Evolutionary conservation across 2,113 vertebrate genomes (phyloP).

Genomic region (Zingel zingel): DNA sequence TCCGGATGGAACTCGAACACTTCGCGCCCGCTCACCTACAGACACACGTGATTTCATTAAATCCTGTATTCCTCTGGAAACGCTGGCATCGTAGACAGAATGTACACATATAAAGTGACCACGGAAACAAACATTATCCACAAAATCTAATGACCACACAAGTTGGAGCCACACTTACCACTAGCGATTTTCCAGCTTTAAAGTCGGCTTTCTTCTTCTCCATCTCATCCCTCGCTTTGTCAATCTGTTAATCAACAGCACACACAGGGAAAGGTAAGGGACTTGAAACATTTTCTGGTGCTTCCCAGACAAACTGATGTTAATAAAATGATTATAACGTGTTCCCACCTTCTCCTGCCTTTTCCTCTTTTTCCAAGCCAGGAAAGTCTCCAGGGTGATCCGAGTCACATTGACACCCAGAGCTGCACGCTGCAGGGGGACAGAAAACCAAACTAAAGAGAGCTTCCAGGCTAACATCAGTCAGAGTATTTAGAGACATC

Average conservation of each 20-base stretch:
- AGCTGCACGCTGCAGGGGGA: slow-evolving; percentile 88
- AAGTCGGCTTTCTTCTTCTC: slow-evolving; percentile 98
- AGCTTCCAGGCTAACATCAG: background rate
- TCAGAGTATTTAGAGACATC: background rate
- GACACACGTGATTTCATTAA: accelerated
- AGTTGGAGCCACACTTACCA: slow-evolving; percentile 80
- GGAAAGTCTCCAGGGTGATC: slow-evolving; percentile 97
- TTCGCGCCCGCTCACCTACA: slow-evolving; percentile 95
- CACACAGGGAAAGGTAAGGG: background rate
- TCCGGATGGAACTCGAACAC: slow-evolving; percentile 98
- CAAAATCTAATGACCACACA: too few species aligned
- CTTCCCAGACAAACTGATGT: background rate
- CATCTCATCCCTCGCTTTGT: slow-evolving; percentile 92
- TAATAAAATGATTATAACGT: background rate
- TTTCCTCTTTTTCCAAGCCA: slow-evolving; percentile 99
- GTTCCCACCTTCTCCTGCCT: slow-evolving; percentile 92
- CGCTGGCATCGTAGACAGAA: too few species aligned
- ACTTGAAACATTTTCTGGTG: background rate
- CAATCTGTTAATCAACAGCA: slow-evolving; percentile 69
- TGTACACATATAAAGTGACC: too few species aligned
- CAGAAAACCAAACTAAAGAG: accelerated
- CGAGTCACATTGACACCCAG: slow-evolving; percentile 95
- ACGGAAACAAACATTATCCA: background rate
- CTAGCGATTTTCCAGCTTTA: slow-evolving; percentile 94
- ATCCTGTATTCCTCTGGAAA: background rate